Evolutionary conservation across 2,888 invertebrate species (phyloP), one percentile per base, ranked within the genome.

Genomic region (Hipparchia sbordonii): DNA sequence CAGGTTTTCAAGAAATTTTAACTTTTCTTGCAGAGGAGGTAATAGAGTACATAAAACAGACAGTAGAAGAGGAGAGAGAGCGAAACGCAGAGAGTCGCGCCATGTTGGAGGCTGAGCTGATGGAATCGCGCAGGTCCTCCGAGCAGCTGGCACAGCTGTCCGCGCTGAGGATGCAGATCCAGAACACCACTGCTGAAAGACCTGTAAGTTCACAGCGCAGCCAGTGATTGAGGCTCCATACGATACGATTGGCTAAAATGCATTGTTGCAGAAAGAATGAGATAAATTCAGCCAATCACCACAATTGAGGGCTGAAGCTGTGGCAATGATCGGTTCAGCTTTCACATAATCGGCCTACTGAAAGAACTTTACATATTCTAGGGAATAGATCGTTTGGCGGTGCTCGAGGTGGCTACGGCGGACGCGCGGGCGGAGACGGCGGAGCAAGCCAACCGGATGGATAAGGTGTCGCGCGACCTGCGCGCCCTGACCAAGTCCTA

Each of bases 401-500:
- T 95, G 9, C 78, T 95, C 4, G 94, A 94, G 78, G 88, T 95
- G 33, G 92, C 94, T 1, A 89, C 94, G 13, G 94, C 94, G 3
- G 94, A 94, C 79, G 89, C 91, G 0, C 87, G 95, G 23, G 94
- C 91, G 0, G 93, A 93, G 56, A 78, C 87, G 0, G 78, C 89
- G 0, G 91, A 92, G 45, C 89, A 88, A 6, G 81, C 87, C 0
- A 74, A 82, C 0, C 85, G 85, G 66, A 84, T 89, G 77, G 93
- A 92, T 77, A 76, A 86, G 4, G 80, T 92, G 6, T 77, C 87
- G 0, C 77, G 91, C 0, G 93, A 93, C 80, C 77, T 93, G 67
- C 82, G 92, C 1, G 93, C 93, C 0, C 85, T 93, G 56, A 88
- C 91, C 76, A 92, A 91, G 80, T 92, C 92, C 51, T 93, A 93